Conservation (phyloP, 2,113 vertebrate species). For the Paradisaea rubra region DNA sequence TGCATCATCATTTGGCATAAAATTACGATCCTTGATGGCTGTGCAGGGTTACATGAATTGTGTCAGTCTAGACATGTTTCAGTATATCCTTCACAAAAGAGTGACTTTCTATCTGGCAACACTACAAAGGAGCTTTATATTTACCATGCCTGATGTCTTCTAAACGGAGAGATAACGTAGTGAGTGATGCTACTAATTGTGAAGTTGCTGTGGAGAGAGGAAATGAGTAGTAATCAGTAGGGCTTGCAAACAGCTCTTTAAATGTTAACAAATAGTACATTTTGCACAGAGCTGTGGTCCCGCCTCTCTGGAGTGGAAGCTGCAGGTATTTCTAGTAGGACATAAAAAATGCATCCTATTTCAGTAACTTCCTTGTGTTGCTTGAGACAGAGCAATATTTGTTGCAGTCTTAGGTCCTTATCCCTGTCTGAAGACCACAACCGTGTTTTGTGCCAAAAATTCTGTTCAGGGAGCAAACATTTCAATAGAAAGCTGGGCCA, state of each 20-base stretch:
- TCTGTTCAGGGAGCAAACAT: neutral
- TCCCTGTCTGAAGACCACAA: fast-evolving
- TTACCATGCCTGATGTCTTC: neutral
- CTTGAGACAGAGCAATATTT: neutral
- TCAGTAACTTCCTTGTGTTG: neutral
- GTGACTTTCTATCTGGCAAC: neutral
- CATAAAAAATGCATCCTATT: neutral
- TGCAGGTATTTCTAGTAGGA: neutral
- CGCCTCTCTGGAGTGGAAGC: neutral
- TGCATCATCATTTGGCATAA: neutral
- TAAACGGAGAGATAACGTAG: neutral
- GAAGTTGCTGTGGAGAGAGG: neutral
- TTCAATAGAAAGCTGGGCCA: neutral
- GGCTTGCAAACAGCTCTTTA: neutral
- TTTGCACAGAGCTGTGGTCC: neutral
- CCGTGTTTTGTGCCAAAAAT: neutral
- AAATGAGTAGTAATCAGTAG: neutral
- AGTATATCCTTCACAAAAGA: neutral
- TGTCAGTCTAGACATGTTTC: neutral
- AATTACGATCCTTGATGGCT: neutral
- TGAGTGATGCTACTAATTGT: neutral
- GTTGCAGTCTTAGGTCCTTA: neutral
- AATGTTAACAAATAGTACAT: neutral
- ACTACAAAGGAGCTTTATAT: neutral
- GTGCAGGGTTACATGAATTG: neutral